Evolutionary conservation across 2,888 invertebrate species (phyloP).

Genomic region (Enchytraeus crypticus): DNA sequence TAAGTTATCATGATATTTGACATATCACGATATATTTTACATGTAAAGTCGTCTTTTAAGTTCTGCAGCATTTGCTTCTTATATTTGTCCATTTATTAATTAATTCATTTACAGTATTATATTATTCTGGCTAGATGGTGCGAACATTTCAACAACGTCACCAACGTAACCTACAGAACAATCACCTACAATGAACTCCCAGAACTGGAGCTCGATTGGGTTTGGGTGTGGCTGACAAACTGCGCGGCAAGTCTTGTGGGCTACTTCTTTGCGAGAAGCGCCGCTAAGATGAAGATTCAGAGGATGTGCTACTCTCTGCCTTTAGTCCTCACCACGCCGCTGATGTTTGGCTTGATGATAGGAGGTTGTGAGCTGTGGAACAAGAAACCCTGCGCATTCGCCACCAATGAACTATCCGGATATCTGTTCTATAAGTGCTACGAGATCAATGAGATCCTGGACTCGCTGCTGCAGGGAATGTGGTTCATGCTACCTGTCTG

Average conservation of each 20-base stretch:
- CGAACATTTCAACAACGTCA: too few relatives aligned
- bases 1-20: too few relatives aligned
- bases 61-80: too few relatives aligned
- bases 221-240: constrained; percentile 9
- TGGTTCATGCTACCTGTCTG: constrained; percentile 32
- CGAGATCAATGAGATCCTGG: neutral
- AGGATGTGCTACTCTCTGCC: constrained; percentile 49
- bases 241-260: constrained; percentile 8
- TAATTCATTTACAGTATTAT: too few relatives aligned
- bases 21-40: too few relatives aligned
- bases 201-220: constrained; percentile 12
- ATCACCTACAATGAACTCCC: neutral
- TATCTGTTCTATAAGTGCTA: constrained; percentile 19
- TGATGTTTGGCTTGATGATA: constrained; percentile 16
- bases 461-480: constrained; percentile 1
- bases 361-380: constrained; percentile 13
- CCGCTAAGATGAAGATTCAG: constrained; percentile 19
- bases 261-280: constrained; percentile 14
- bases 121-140: too few relatives aligned
- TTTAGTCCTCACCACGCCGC: constrained; percentile 47
- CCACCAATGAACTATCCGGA: neutral
- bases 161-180: neutral
- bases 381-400: constrained; percentile 9
- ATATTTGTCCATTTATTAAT: too few relatives aligned
- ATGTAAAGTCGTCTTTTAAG: too few relatives aligned